Conservation (phyloP, 2,113 vertebrate species). For the Bubo scandiacus region DNA sequence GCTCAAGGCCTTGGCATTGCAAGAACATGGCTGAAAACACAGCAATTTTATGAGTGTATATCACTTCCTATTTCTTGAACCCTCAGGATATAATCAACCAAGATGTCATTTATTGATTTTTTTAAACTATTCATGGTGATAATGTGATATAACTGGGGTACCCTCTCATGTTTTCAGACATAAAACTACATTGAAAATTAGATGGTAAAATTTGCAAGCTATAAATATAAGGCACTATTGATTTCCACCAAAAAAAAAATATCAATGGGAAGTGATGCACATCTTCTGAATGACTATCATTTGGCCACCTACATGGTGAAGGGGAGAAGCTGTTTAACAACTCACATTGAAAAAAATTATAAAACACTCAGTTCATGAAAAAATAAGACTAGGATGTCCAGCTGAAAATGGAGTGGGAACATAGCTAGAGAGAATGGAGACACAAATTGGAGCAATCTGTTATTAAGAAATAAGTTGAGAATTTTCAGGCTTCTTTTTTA, state of each 20-base stretch:
- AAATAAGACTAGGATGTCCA: background rate
- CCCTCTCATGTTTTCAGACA: background rate
- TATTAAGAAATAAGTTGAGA: constrained; percentile 34
- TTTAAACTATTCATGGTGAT: background rate
- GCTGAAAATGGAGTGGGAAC: background rate
- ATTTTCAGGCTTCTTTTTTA: background rate
- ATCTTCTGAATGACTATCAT: background rate
- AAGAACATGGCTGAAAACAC: background rate
- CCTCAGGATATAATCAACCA: background rate
- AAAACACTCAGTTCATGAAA: background rate
- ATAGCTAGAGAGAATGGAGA: background rate
- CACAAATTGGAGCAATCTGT: background rate
- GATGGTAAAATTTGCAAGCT: background rate
- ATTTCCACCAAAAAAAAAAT: background rate
- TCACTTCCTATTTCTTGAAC: background rate
- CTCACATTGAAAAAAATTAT: background rate
- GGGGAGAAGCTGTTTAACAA: background rate
- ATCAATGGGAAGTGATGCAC: background rate
- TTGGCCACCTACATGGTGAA: background rate
- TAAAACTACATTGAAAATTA: background rate
- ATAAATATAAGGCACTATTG: background rate
- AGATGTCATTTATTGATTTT: background rate
- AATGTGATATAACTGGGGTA: background rate
- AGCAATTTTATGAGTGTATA: background rate
- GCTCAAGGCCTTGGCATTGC: background rate